These are phyloP conservation scores for Synergus laeviventris DNA, from an alignment of 2,888 invertebrate genomes.

Conservation along the genomic window DNA sequence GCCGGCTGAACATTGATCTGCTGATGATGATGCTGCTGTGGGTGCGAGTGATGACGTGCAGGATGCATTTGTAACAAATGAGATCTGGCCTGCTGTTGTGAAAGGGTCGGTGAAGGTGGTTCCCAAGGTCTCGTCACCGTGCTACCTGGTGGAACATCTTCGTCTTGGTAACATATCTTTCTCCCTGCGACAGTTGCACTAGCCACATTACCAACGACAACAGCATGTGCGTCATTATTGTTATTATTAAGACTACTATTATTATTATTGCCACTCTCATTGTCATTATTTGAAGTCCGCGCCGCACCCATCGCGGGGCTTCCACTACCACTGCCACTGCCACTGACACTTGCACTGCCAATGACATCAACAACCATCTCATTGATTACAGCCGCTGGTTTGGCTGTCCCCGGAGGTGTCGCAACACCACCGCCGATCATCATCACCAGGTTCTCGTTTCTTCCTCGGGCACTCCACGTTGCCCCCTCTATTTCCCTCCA, in stretches of 20 bases:
- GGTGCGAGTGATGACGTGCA: conserved; percentile 62
- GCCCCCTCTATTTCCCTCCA: conserved; percentile 37
- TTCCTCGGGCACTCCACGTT: conserved; percentile 44
- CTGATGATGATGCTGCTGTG: conserved; percentile 67
- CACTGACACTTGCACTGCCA: conserved; percentile 73
- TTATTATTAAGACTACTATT: conserved; percentile 55
- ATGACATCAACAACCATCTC: conserved; percentile 72
- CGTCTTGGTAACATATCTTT: conserved; percentile 70
- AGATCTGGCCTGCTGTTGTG: conserved; percentile 64
- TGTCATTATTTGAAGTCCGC: conserved; percentile 60
- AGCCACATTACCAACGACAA: conserved; percentile 44
- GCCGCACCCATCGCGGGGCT: conserved; percentile 70
- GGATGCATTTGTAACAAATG: conserved; percentile 67
- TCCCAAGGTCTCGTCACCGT: conserved; percentile 72
- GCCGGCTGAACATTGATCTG: conserved; percentile 65
- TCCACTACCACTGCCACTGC: conserved; percentile 73
- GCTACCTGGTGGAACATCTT: conserved; percentile 63
- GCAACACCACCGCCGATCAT: conserved; percentile 74
- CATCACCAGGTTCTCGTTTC: conserved; percentile 68
- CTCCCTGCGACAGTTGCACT: conserved; percentile 49
- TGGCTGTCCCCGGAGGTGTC: conserved; percentile 72
- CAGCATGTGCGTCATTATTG: conserved; percentile 50
- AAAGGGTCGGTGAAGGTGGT: conserved; percentile 70
- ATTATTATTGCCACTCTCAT: conserved; percentile 58
- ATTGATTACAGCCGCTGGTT: conserved; percentile 70